Evolutionary conservation across 2,888 invertebrate species (phyloP).

Genomic region (Chrysolina oricalcia): DNA sequence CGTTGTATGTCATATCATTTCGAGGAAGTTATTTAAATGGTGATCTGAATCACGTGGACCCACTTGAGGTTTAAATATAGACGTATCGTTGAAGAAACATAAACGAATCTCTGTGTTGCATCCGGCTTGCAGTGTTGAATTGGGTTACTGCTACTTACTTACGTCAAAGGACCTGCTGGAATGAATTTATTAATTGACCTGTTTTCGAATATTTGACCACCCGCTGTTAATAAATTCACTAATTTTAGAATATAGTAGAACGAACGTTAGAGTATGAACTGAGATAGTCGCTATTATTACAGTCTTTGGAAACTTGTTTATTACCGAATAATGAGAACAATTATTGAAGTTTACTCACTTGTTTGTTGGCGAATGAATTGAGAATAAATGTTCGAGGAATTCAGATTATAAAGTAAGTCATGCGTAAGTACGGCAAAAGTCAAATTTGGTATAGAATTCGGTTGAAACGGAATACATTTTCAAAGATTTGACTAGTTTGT

Average conservation of each 20-base stretch:
- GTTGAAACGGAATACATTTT: no score
- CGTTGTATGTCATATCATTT: constrained; percentile 4
- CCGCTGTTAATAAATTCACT: background rate
- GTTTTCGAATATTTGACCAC: constrained; percentile 1
- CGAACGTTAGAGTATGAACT: background rate
- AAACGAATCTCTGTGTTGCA: constrained; percentile 46
- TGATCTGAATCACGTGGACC: constrained; percentile 54
- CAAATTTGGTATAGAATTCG: no score
- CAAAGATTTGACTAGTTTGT: no score
- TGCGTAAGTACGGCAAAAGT: no score
- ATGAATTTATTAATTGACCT: background rate
- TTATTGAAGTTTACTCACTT: no score
- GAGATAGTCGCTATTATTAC: no score
- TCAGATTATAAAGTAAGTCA: no score
- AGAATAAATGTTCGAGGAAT: no score
- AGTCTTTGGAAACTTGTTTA: no score
- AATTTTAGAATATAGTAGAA: background rate
- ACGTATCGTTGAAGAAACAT: constrained; percentile 18
- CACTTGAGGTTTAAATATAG: constrained; percentile 53
- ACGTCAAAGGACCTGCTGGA: constrained; percentile 30
- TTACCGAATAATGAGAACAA: no score
- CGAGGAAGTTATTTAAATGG: constrained; percentile 48
- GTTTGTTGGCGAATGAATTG: no score
- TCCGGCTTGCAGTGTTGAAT: constrained; percentile 40
- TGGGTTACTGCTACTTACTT: constrained; percentile 21